Percentiles rank a stretch among this genome's conserved stretches.
Evolutionary conservation across 2,888 invertebrate genomes (phyloP).

Genomic region (Ryuthela nishihirai): DNA sequence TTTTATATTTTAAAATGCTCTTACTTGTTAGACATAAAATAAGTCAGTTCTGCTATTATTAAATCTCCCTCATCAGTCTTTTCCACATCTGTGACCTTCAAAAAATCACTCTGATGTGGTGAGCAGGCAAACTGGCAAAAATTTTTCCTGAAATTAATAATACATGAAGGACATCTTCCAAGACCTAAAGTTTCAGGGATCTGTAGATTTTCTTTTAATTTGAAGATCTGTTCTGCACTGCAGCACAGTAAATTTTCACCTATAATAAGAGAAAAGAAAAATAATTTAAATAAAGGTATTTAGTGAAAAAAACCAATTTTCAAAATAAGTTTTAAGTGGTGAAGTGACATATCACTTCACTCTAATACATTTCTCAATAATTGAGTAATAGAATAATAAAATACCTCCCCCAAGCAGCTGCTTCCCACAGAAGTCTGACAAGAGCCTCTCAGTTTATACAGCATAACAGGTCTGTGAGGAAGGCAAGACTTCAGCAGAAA

Average conservation of each 20-base stretch:
- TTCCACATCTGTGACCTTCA: slow-evolving; percentile 21
- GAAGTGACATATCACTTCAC: too few relatives aligned
- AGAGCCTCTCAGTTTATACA: too few relatives aligned
- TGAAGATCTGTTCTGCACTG: slow-evolving; percentile 60
- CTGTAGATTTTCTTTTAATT: slow-evolving; percentile 34
- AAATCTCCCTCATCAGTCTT: slow-evolving; percentile 28
- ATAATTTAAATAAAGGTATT: too few relatives aligned
- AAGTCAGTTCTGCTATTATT: slow-evolving; percentile 30
- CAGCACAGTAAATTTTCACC: slow-evolving; percentile 58
- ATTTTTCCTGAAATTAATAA: slow-evolving; percentile 35
- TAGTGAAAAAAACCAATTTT: too few relatives aligned
- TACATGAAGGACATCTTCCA: slow-evolving; percentile 38
- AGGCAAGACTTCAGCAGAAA: too few relatives aligned
- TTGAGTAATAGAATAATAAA: too few relatives aligned
- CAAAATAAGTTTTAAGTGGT: too few relatives aligned
- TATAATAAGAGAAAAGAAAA: slow-evolving; percentile 6
- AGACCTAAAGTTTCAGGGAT: slow-evolving; percentile 36
- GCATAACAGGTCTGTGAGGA: too few relatives aligned
- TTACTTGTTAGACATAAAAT: slow-evolving; percentile 34
- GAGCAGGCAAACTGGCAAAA: slow-evolving; percentile 40
- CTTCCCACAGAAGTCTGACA: too few relatives aligned
- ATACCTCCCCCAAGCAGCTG: too few relatives aligned
- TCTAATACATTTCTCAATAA: too few relatives aligned
- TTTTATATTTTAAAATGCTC: too few relatives aligned
- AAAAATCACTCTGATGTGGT: slow-evolving; percentile 34